Conservation (phyloP, 2,888 invertebrate species). For the Rhimphoctona megacephalus region DNA sequence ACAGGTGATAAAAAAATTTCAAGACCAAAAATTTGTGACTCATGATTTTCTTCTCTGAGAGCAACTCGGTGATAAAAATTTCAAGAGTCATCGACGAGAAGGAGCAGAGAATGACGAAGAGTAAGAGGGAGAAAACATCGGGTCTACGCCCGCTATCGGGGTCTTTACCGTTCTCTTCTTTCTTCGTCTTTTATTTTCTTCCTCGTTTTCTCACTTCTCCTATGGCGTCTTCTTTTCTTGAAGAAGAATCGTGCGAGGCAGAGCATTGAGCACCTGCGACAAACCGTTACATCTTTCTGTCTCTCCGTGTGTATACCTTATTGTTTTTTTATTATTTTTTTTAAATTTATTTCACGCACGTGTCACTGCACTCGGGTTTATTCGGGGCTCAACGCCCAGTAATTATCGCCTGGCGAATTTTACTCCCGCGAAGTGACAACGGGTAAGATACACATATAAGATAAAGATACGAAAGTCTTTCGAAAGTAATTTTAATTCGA, state of each 20-base stretch:
- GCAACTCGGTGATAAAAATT: constrained; percentile 22
- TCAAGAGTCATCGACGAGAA: constrained; percentile 20
- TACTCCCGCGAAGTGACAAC: background rate
- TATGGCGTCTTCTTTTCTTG: constrained; percentile 28
- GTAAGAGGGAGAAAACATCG: constrained; percentile 23
- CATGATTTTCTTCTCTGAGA: constrained; percentile 4
- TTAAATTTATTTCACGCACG: constrained; percentile 37
- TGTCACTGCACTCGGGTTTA: constrained; percentile 27
- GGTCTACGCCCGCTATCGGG: constrained; percentile 76
- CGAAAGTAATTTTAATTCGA: background rate
- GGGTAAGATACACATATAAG: background rate
- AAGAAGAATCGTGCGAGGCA: constrained; percentile 34
- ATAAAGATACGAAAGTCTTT: constrained; percentile 1
- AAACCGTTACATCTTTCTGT: constrained; percentile 50
- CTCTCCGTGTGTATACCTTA: background rate
- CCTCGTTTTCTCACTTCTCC: constrained; percentile 51
- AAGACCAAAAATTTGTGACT: constrained; percentile 7
- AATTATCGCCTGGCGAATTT: background rate
- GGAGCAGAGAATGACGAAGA: background rate
- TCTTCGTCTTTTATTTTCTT: constrained; percentile 51
- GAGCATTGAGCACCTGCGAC: constrained; percentile 59
- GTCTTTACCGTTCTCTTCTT: constrained; percentile 72
- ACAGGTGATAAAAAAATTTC: background rate
- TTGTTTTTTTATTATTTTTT: background rate
- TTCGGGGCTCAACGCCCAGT: background rate